These are phyloP conservation scores for Dendrocincla tyrannina DNA, from an alignment of 2,797 vertebrate species.

Conservation along the genomic window DNA sequence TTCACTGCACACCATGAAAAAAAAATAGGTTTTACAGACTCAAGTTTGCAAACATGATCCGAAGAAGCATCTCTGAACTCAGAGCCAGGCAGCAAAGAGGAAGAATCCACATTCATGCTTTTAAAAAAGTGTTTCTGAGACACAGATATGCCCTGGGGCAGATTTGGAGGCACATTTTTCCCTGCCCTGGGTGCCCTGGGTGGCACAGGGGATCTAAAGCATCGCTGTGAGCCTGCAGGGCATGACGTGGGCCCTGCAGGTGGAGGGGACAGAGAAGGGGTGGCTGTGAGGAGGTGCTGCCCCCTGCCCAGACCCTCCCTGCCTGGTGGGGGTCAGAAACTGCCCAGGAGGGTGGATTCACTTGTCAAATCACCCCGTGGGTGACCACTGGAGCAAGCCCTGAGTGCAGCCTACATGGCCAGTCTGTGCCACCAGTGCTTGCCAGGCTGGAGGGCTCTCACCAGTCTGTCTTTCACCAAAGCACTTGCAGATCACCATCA, in stretches of 20 bases:
- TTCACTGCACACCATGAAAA: background rate
- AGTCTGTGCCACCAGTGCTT: fast-evolving
- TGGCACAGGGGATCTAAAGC: background rate
- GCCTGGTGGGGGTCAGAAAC: background rate
- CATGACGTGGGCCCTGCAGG: fast-evolving
- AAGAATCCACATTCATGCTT: fast-evolving
- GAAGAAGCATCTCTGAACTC: background rate
- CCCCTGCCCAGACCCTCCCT: background rate
- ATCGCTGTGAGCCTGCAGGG: fast-evolving
- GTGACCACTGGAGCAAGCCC: background rate
- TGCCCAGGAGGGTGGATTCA: background rate
- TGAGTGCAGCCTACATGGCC: fast-evolving
- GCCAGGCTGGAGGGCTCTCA: background rate
- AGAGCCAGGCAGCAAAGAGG: background rate
- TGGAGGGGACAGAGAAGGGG: background rate
- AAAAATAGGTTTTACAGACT: background rate
- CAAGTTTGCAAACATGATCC: background rate
- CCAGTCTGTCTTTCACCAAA: background rate
- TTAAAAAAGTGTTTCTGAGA: background rate
- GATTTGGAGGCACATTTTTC: background rate
- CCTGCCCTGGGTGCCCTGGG: background rate
- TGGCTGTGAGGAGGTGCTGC: background rate
- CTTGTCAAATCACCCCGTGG: fast-evolving
- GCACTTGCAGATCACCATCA: background rate
- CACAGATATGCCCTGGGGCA: background rate